A percentile compares a stretch with the other conserved stretches of the same genome.
Conservation (phyloP, 2,888 invertebrate species). For the Gerosis bhagava region DNA sequence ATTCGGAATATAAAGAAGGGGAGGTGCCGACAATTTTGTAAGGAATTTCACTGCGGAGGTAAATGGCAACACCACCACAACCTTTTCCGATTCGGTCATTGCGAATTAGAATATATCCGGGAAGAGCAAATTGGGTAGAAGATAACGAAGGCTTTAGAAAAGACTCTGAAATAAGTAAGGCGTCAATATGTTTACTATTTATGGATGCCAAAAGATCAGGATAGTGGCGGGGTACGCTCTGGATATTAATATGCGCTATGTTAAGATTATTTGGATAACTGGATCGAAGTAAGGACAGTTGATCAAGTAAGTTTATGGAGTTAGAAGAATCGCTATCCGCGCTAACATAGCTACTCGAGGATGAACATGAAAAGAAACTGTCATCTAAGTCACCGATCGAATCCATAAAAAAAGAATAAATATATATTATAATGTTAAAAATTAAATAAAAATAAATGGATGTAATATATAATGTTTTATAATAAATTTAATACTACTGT, state of each 20-base stretch:
- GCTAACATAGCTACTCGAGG: not conserved
- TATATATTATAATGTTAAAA: no score
- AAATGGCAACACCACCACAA: not conserved
- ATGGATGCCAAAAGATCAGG: conserved; percentile 1
- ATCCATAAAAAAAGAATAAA: no score
- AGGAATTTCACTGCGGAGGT: not conserved
- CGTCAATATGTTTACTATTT: not conserved
- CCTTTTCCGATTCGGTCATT: not conserved
- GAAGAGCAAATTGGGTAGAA: not conserved
- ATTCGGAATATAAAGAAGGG: not conserved
- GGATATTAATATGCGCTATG: not conserved
- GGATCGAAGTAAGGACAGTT: not conserved
- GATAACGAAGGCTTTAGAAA: not conserved
- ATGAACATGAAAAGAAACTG: not conserved
- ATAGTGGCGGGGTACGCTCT: not conserved
- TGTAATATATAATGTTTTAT: no score
- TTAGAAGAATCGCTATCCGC: conserved; percentile 1
- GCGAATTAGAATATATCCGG: not conserved
- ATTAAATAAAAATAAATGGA: no score
- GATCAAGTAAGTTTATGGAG: not conserved
- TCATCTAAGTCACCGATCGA: not conserved
- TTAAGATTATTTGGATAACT: not conserved
- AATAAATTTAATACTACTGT: no score
- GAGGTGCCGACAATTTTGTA: not conserved
- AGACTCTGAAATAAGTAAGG: not conserved